phyloP scores from a whole-genome alignment of 2,797 vertebrate genomes.

The Anas flavirostris region DNA sequence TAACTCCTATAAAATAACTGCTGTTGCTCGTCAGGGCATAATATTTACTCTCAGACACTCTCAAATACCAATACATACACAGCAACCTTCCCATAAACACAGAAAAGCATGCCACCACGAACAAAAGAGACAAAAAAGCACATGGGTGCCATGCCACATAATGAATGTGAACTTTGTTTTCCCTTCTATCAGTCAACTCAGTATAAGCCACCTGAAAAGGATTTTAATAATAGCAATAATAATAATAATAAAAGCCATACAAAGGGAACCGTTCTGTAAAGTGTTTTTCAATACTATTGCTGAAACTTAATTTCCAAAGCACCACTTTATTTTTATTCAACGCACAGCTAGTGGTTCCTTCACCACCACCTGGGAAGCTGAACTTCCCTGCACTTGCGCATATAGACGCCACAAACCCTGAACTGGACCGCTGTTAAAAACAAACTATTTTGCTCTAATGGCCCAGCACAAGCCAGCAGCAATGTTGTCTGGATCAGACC shows the following conservation, averaged over 20 bases:
- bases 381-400: neutral
- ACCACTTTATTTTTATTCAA: neutral
- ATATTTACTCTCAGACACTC: neutral
- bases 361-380: neutral
- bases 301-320: slow-evolving; percentile 18
- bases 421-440: neutral
- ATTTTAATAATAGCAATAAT: slow-evolving; percentile 5
- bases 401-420: neutral
- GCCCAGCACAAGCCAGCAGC: neutral
- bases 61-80: neutral
- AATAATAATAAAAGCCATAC: neutral
- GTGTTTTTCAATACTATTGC: neutral
- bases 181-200: neutral
- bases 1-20: neutral
- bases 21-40: neutral
- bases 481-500: neutral
- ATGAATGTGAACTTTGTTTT: neutral
- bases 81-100: neutral
- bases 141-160: neutral
- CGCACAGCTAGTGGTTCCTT: neutral
- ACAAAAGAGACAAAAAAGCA: neutral
- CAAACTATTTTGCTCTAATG: neutral
- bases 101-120: neutral
- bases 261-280: neutral
- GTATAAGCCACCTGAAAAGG: neutral